phyloP scores from a whole-genome alignment of 2,888 invertebrate species.

The Smittia aterrima region DNA sequence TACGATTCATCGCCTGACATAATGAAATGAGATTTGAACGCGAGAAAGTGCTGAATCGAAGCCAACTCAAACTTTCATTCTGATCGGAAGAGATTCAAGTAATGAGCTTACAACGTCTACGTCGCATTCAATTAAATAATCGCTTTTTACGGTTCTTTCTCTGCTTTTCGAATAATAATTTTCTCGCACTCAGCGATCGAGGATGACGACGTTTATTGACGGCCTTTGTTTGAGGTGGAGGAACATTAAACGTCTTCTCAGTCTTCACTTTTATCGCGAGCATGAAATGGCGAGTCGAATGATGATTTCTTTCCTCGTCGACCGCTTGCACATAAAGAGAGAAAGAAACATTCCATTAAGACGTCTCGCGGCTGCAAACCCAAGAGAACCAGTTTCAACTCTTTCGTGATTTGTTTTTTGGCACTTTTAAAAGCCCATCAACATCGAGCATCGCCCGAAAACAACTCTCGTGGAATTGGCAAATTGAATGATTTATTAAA shows the following conservation, averaged over 20 bases:
- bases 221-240: slow-evolving; percentile 5
- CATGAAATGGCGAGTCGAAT: slow-evolving; percentile 18
- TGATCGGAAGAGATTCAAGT: background rate
- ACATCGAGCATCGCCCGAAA: background rate
- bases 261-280: background rate
- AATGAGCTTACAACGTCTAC: background rate
- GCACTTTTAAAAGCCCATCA: slow-evolving; percentile 25
- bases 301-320: slow-evolving; percentile 4
- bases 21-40: slow-evolving; percentile 5
- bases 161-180: background rate
- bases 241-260: background rate
- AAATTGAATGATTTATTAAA: slow-evolving; percentile 23
- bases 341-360: slow-evolving; percentile 13
- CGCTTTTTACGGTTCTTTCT: background rate
- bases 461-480: background rate
- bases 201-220: background rate
- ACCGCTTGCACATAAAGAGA: background rate
- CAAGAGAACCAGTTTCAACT: background rate
- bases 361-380: slow-evolving; percentile 8
- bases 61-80: too few relatives aligned
- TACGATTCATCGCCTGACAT: background rate
- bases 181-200: too few relatives aligned
- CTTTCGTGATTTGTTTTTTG: slow-evolving; percentile 10
- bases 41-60: background rate
- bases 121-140: slow-evolving; percentile 5